Conservation (phyloP, 2,113 vertebrate genomes). For the Ochotona princeps region DNA sequence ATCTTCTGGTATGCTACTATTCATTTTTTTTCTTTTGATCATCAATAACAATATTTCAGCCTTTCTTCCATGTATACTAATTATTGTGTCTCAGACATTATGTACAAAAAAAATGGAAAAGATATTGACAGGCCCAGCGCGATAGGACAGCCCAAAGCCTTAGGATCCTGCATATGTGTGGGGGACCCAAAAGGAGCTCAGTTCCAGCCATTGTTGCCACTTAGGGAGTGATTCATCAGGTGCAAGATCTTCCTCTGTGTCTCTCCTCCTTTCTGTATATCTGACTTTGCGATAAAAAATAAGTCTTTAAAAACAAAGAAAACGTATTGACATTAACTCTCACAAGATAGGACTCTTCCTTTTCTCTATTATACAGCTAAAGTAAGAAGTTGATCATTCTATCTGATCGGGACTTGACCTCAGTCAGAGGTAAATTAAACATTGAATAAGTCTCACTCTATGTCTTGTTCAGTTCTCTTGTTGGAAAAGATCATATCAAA, state of each 20-base stretch:
- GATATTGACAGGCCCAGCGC: neutral
- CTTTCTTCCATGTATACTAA: neutral
- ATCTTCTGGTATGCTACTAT: neutral
- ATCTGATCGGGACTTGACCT: neutral
- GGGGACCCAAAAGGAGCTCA: no score
- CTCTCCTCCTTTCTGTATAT: no score
- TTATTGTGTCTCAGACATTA: neutral
- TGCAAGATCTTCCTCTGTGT: no score
- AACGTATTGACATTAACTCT: neutral
- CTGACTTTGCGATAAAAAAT: no score
- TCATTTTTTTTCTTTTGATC: slow-evolving; percentile 25
- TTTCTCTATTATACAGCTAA: neutral
- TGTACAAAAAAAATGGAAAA: neutral
- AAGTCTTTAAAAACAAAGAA: no score
- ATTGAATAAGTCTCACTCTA: neutral
- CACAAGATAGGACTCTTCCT: neutral
- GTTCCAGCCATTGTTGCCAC: no score
- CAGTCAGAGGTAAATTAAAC: neutral
- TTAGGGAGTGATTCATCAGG: no score
- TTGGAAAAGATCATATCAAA: neutral
- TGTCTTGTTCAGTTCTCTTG: neutral
- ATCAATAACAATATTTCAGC: neutral
- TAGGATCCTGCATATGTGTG: no score
- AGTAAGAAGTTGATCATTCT: neutral
- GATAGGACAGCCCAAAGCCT: no score